Base-by-base conservation (phyloP, 2,888 invertebrate genomes). In the Leistus spinibarbis region DNA sequence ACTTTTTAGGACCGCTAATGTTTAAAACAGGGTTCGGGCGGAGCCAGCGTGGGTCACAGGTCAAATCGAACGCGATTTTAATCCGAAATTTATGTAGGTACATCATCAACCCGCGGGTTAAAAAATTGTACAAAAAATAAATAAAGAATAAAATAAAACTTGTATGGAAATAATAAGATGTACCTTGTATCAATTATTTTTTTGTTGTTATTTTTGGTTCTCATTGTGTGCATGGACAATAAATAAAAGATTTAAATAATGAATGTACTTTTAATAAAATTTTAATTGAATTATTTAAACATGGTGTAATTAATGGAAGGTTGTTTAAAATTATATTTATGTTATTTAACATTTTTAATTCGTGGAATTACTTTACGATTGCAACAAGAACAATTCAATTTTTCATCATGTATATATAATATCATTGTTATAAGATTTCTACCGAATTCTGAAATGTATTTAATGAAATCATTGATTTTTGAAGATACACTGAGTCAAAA, bases 61-160 rank as follows among this genome's bases (percentile, higher is more conserved):
- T 60, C 60, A 19, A 19, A 60, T 16, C 60, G 20, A 20, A 22
- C 22, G 60, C 60, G 60, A 60, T 60, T 60, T 60, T 22, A 60
- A 60, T 60, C 60, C 60, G 60, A 60, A 60, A 60, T 60, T 60
- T 22, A 17, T 60, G 60, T 60, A 60, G 5, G 10, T 40, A 60
- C 60, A 19, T 22, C 60, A 10, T 20, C 19, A 60, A 60, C 60
- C 13, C 19, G 20, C 19, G 60, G 19, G 19, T 56, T 16, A 60
- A 60, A 60, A 60, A 60, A 60, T 3, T 19, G 20, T 10, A 60
- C 17, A 60, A 40, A 40, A 3, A 40, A 10, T n/a, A n/a, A n/a
- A n/a, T n/a, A n/a, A n/a, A n/a, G n/a, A n/a, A n/a, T n/a, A n/a
- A n/a, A n/a, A n/a, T 40, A 13, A 40, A 40, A 40, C 40, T 40